These are phyloP conservation scores for Pseudochromis fuscus DNA, from an alignment of 2,797 vertebrate genomes.

Conservation along the genomic window DNA sequence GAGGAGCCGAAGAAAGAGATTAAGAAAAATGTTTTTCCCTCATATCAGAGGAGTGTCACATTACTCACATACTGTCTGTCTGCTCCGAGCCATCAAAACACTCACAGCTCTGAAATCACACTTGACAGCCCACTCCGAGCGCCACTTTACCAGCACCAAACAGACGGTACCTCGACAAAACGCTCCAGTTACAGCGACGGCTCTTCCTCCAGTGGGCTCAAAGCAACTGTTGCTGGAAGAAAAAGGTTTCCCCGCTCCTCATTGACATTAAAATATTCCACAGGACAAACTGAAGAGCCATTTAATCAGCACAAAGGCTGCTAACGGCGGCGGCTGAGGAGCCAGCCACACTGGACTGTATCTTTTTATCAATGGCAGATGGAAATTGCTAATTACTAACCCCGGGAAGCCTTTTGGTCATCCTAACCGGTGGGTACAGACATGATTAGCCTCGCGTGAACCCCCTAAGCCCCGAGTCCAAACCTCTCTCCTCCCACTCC, in stretches of 20 bases:
- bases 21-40: neutral
- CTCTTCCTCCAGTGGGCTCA: neutral
- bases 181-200: neutral
- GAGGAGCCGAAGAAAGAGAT: neutral
- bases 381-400: slow-evolving; percentile 65
- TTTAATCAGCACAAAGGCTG: slow-evolving; percentile 24
- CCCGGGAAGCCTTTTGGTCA: slow-evolving; percentile 53
- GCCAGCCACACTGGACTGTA: slow-evolving; percentile 2
- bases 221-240: neutral
- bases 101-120: slow-evolving; percentile 29
- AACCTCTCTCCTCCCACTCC: slow-evolving; percentile 39
- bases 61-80: slow-evolving; percentile 24
- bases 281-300: slow-evolving; percentile 11
- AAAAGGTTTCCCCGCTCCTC: neutral
- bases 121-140: slow-evolving; percentile 24
- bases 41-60: slow-evolving; percentile 13
- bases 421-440: slow-evolving; percentile 43
- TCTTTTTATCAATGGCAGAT: slow-evolving; percentile 60
- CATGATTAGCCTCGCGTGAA: slow-evolving; percentile 69
- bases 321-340: neutral
- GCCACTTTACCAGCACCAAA: slow-evolving; percentile 23
- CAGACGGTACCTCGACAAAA: slow-evolving; percentile 1
- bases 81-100: slow-evolving; percentile 22
- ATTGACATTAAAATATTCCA: neutral
- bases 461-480: slow-evolving; percentile 47